Conservation (phyloP, 2,797 vertebrate genomes). For the Myotis pilosus region DNA sequence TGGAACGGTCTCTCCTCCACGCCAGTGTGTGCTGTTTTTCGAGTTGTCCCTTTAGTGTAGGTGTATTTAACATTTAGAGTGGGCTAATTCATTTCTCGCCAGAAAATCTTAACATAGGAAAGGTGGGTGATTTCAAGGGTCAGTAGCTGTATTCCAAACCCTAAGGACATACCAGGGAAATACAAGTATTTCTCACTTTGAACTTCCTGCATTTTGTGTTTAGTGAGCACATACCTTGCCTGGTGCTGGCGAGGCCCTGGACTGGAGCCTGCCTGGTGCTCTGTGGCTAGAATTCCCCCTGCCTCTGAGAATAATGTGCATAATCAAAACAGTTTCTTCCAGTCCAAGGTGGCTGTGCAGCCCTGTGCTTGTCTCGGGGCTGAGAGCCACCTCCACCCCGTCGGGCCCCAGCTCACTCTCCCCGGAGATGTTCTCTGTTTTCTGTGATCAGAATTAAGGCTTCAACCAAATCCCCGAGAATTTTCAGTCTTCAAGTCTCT, state of each 20-base stretch:
- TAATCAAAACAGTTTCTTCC: neutral
- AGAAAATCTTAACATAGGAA: neutral
- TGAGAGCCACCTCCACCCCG: neutral
- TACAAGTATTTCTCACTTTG: neutral
- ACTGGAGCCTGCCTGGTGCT: neutral
- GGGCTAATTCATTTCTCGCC: neutral
- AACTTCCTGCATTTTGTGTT: neutral
- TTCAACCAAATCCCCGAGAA: neutral
- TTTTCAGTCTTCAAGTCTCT: neutral
- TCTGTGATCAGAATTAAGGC: neutral
- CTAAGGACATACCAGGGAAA: accelerated
- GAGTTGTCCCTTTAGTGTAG: neutral
- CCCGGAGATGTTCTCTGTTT: neutral
- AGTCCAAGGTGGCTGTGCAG: no score
- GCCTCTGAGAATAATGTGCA: neutral
- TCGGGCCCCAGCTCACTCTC: neutral
- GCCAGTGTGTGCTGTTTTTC: neutral
- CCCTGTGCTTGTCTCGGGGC: neutral
- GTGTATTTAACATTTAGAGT: neutral
- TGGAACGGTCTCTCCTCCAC: neutral
- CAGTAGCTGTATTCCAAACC: no score
- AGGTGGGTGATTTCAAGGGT: neutral
- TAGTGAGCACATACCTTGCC: neutral
- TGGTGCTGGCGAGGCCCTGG: neutral
- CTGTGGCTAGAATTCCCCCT: neutral